Base-by-base conservation (phyloP, 1,140 invertebrate genomes). In the Megalonaias nervosa region DNA sequence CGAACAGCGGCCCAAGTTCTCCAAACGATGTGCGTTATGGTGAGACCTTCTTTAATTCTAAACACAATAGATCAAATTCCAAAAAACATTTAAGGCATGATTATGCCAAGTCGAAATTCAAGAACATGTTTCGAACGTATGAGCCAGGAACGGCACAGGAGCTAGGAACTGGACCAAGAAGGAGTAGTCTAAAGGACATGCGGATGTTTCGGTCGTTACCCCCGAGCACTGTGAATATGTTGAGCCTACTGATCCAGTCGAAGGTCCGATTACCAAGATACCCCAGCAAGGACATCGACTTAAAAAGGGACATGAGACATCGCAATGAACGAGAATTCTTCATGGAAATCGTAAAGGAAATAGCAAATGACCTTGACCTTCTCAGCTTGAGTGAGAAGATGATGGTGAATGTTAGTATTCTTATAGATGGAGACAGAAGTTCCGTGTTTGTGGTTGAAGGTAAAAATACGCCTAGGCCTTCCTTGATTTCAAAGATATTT, bases 271-370 rank as follows among this genome's bases (percentile, higher is more conserved):
- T 88, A 17, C 87, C 87, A 19, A 77, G 85, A 23, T 86, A 87
- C 62, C 87, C 87, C 2, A 87, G 84, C 72, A 89, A 89, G 69
- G 86, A 89, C 70, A 84, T 87, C 55, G 87, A 89, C 57, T 77
- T 83, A 61, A 87, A 87, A 67, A 66, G 84, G 11, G 85, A 86
- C 66, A 71, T 87, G 64, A 74, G 82, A 85, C 94, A 96, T 72
- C 91, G 97, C 74, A 96, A 98, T 86, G 97, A 98, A 88, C 96
- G 96, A 86, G 96, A 98, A 90, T 93, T 98, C 76, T 97, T 99
- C 86, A 97, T 98, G 91, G 97, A 98, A 92, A 91, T 98, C 93
- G 97, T 97, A 87, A 97, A 98, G 92, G 97, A 98, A 89, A 98
- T 99, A 83, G 98, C 96, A 91, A 97, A 98, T 90, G 97, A 98